Percentiles rank a stretch among this genome's conserved stretches.
These are phyloP conservation scores for Aporophyla lueneburgensis DNA, from an alignment of 2,888 invertebrate species.

Conservation along the genomic window DNA sequence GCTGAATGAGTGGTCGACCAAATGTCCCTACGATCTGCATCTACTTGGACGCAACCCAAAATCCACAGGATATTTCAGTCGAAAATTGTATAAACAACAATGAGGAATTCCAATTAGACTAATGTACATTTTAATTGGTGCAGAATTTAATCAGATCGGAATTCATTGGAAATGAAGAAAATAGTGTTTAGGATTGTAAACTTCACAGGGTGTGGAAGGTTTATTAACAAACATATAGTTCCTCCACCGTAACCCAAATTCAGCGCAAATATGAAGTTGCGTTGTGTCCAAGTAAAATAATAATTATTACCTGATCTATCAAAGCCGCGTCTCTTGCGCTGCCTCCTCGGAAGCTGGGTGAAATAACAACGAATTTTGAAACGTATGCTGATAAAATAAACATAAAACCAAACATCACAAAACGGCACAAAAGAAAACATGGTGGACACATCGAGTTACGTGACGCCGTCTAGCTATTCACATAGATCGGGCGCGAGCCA, in stretches of 20 bases:
- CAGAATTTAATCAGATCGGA: conserved; percentile 30
- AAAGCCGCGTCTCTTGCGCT: conserved; percentile 91
- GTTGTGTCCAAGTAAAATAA: conserved; percentile 86
- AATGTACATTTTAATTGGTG: conserved; percentile 35
- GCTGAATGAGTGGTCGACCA: conserved; percentile 79
- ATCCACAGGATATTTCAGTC: conserved; percentile 71
- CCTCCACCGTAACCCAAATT: conserved; percentile 74
- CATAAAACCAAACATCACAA: conserved; percentile 90
- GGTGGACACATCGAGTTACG: conserved; percentile 78
- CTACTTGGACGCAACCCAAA: conserved; percentile 89
- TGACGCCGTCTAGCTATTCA: conserved; percentile 62
- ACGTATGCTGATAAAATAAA: conserved; percentile 88
- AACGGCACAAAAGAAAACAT: conserved; percentile 88
- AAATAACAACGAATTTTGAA: conserved; percentile 90
- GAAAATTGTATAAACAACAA: conserved; percentile 63
- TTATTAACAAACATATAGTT: conserved; percentile 57
- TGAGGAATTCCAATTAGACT: conserved; percentile 58
- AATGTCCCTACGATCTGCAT: conserved; percentile 82
- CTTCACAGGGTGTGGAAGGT: conserved; percentile 58
- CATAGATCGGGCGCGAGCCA: conserved; percentile 65
- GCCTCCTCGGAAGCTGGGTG: conserved; percentile 91
- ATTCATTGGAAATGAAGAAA: conserved; percentile 15
- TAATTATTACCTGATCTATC: conserved; percentile 90
- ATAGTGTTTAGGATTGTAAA: conserved; percentile 27
- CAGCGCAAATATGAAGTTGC: conserved; percentile 73